Base-by-base conservation (phyloP, 2,113 vertebrate species). In the Syngnathoides biaculeatus region DNA sequence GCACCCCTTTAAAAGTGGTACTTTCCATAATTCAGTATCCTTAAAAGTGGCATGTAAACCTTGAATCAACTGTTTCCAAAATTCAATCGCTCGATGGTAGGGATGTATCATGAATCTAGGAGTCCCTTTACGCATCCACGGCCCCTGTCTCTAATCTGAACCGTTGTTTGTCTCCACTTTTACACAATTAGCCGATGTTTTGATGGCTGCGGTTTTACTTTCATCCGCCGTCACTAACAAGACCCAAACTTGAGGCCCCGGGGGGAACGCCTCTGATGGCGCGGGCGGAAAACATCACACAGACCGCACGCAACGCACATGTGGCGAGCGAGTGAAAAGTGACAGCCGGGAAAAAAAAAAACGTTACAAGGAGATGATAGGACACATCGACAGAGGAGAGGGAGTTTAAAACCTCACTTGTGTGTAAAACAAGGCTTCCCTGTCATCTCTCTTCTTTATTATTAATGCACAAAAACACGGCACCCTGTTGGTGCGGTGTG, bases 171-270 rank as follows among this genome's bases (percentile, higher is more conserved):
- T 84, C 82, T 86, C 69, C 68, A 73, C 80, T 90, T 57, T 89
- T 81, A 82, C 14, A 59, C 81, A 89, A 90, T 90, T 90, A 90
- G 82, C 74, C 79, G 78, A 84, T 77, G 79, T 84, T 88, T 87
- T 87, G 84, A 86, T 86, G 74, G 57, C 63, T 40, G 24, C 62
- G 79, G 56, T 80, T 81, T 79, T 72, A 65, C 86, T 88, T 89
- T 87, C 79, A 87, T 91, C 81, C 53, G 22, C 69, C 43, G 67
- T 84, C 85, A 77, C 72, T 87, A 83, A 85, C 84, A 80, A 85
- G 79, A 82, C 47, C 22, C 56, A 62, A 86, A 81, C 78, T 72
- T 65, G 75, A 79, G 84, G 69, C 83, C 79, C 85, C 65, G 73
- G 81, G 26, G 55, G 55, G 84, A 82, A 73, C 47, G 65, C 67